Conservation (phyloP, 1,140 invertebrate genomes). For the Achatina immaculata region DNA sequence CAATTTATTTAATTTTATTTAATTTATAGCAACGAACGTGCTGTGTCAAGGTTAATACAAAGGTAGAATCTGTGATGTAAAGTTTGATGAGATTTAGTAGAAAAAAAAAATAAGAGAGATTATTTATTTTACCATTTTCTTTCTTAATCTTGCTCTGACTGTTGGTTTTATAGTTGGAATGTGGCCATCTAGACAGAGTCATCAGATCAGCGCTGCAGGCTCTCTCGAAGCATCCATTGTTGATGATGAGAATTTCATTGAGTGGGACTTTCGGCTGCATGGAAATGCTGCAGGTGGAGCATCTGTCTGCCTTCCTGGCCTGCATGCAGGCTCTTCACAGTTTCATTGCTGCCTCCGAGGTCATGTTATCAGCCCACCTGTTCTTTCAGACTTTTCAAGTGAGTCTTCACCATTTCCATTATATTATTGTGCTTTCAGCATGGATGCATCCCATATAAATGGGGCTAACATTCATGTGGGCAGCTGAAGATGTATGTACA, state of each 20-base stretch:
- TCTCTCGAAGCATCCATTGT: not conserved
- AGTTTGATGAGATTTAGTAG: no score
- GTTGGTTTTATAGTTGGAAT: conserved; percentile 15
- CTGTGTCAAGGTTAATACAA: no score
- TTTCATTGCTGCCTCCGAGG: conserved; percentile 20
- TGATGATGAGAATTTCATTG: conserved; percentile 34
- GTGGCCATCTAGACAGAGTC: not conserved
- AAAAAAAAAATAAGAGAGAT: not conserved
- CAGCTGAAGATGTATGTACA: no score
- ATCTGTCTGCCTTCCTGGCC: conserved; percentile 20
- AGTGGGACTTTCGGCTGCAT: conserved; percentile 25
- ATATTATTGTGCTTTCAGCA: no score
- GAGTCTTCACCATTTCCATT: not conserved
- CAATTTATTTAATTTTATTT: no score
- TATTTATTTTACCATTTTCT: not conserved
- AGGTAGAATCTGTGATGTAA: no score
- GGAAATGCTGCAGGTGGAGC: not conserved
- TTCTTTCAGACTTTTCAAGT: conserved; percentile 39
- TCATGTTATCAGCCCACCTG: conserved; percentile 31
- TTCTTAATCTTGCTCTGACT: not conserved
- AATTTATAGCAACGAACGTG: no score
- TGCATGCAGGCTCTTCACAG: conserved; percentile 13
- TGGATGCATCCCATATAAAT: no score
- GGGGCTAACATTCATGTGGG: no score
- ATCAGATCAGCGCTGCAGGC: not conserved